A percentile compares a stretch with the other conserved stretches of the same genome.
These are phyloP conservation scores for Phainopepla nitens DNA, from an alignment of 2,113 vertebrate genomes.

Conservation along the genomic window DNA sequence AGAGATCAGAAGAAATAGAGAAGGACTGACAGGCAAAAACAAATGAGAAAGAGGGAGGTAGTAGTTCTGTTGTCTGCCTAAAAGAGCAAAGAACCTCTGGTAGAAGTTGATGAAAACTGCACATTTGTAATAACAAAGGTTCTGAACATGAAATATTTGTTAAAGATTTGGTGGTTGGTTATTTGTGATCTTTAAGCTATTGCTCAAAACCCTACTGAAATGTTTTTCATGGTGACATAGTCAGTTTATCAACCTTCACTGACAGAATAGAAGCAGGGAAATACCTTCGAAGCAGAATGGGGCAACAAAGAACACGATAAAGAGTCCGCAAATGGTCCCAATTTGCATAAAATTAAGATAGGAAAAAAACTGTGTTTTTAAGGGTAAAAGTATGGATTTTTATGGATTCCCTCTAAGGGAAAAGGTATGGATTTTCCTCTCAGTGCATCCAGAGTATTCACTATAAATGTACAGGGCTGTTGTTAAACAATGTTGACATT, in stretches of 20 bases:
- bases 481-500: background rate
- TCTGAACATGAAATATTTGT: background rate
- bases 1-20: background rate
- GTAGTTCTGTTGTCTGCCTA: background rate
- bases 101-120: background rate
- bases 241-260: background rate
- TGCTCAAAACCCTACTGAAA: background rate
- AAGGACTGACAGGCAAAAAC: background rate
- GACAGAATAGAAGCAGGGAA: background rate
- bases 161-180: background rate
- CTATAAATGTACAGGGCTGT: background rate
- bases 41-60: background rate
- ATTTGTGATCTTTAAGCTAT: background rate
- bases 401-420: background rate
- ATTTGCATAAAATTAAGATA: background rate
- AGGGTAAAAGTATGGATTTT: background rate
- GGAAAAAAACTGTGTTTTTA: background rate
- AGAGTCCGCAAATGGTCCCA: background rate
- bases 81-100: background rate
- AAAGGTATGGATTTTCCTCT: background rate
- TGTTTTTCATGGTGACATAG: background rate
- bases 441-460: background rate
- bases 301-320: background rate
- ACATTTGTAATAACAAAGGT: background rate
- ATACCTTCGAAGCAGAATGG: background rate